Percentiles rank a stretch among this genome's conserved stretches.
phyloP scores from a whole-genome alignment of 2,888 invertebrate species.

The Chamaedrilus cognettii region DNA sequence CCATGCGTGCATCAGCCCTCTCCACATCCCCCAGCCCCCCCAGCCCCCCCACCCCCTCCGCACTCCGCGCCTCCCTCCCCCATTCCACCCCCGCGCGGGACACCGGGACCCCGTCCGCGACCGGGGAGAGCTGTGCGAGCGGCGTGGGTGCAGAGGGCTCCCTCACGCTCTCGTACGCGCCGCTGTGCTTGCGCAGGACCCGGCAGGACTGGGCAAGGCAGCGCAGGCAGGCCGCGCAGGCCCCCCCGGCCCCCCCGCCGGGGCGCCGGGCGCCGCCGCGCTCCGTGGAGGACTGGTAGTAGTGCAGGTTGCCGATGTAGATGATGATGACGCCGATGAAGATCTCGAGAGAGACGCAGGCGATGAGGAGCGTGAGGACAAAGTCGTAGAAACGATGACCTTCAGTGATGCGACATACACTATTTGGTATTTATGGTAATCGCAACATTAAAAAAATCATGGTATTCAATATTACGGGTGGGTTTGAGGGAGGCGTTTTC shows the following conservation, averaged over 20 bases:
- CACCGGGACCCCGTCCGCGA: slow-evolving; percentile 28
- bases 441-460: no score
- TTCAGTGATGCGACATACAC: no score
- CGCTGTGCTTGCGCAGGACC: neutral
- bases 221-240: neutral
- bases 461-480: slow-evolving; percentile 37
- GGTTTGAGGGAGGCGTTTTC: slow-evolving; percentile 41
- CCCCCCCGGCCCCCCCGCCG: slow-evolving; percentile 1
- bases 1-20: slow-evolving; percentile 36
- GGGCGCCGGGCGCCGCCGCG: slow-evolving; percentile 1
- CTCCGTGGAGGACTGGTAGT: slow-evolving; percentile 32
- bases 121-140: slow-evolving; percentile 8
- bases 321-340: slow-evolving; percentile 41
- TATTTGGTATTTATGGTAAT: no score
- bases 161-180: slow-evolving; percentile 29
- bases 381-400: slow-evolving; percentile 42
- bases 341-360: slow-evolving; percentile 38
- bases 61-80: slow-evolving; percentile 22
- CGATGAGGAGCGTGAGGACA: slow-evolving; percentile 38
- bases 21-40: no score
- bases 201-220: neutral
- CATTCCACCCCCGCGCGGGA: slow-evolving; percentile 13
- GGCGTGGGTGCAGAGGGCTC: slow-evolving; percentile 23
- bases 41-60: slow-evolving; percentile 26
- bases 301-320: slow-evolving; percentile 40